Evolutionary conservation across 2,888 invertebrate species (phyloP), one percentile per base, ranked within the genome.

Genomic region (Schrankia costaestrigalis): DNA sequence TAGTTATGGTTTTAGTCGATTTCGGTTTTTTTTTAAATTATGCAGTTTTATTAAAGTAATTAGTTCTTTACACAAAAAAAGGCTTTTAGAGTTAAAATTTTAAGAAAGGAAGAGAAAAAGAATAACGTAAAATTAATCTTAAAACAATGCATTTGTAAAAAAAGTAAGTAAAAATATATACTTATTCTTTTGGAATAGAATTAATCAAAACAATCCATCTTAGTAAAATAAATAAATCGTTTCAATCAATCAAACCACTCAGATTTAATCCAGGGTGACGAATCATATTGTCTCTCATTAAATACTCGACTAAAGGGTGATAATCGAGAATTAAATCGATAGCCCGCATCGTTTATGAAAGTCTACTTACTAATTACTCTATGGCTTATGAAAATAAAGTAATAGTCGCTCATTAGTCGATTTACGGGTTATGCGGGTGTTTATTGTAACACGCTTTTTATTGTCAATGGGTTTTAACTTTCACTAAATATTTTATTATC

Each of bases 351-450:
- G 57, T 47, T 50, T 59, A 26, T n/a, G n/a, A n/a, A n/a, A n/a
- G n/a, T n/a, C n/a, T n/a, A n/a, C n/a, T n/a, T n/a, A n/a, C n/a
- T n/a, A n/a, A n/a, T 29, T 25, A 26, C 29, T 44, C 38, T 47
- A 54, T 82, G 74, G 75, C 75, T 70, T 78, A 81, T 76, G 79
- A 82, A 37, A 81, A 84, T 79, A 81, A 78, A 78, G 82, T 85
- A 82, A 84, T 84, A 78, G 78, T 69, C 66, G 59, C 70, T 74
- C 81, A 84, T 82, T 84, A 80, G 77, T 75, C 60, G 68, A 44
- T 58, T 55, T 48, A 56, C 53, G 48, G 56, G 53, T 41, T 47
- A 84, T 84, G 85, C 85, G 85, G 84, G 85, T 74, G 64, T 59
- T 66, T 61, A 58, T 55, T 64, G 65, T 64, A 52, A 55, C 54